Percentiles rank a stretch among this genome's conserved stretches.
Evolutionary conservation across 2,113 vertebrate genomes (phyloP).

Genomic region (Pavo muticus): DNA sequence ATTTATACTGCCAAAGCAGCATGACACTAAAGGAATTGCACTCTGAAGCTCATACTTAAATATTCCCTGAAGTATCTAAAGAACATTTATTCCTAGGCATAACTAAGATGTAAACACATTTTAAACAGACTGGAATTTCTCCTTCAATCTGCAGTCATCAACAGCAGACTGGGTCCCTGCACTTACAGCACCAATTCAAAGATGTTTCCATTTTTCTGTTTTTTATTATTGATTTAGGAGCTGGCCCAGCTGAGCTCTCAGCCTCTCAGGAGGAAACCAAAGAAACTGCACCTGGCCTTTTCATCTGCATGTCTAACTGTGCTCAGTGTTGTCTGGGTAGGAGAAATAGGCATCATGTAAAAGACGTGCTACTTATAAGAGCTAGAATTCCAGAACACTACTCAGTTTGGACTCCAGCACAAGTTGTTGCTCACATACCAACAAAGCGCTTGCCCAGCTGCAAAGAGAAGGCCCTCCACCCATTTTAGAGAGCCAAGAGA

Average conservation of each 20-base stretch:
- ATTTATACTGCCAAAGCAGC: neutral
- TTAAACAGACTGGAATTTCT: neutral
- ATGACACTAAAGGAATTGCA: neutral
- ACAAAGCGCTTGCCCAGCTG: neutral
- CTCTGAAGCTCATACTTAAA: neutral
- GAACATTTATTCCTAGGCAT: neutral
- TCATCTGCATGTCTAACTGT: neutral
- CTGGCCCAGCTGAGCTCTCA: neutral
- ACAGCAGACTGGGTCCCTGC: neutral
- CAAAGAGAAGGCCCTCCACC: neutral
- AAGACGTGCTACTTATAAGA: neutral
- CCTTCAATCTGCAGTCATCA: neutral
- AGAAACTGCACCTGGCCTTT: neutral
- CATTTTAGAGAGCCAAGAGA: neutral
- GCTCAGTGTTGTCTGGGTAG: neutral
- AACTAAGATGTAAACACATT: neutral
- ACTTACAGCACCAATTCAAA: neutral
- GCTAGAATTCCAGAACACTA: neutral
- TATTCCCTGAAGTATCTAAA: neutral
- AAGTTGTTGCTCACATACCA: neutral
- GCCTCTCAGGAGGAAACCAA: neutral
- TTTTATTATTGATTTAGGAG: neutral
- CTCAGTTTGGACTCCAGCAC: neutral
- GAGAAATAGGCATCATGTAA: neutral
- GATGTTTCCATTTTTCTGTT: neutral